Conservation (phyloP, 2,113 vertebrate species). For the Channa argus region DNA sequence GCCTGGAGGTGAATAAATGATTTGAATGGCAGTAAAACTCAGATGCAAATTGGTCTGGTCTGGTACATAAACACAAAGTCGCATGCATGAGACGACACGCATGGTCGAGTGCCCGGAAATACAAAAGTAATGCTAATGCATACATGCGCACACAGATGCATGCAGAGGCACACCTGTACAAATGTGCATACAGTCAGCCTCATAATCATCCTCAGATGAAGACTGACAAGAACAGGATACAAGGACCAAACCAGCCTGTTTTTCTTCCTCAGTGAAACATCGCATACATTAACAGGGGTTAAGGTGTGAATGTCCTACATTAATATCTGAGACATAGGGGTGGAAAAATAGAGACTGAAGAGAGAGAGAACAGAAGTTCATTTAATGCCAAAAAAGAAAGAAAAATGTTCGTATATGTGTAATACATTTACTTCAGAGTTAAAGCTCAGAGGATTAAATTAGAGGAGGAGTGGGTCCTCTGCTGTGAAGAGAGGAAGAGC, state of each 20-base stretch:
- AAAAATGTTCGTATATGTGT: neutral
- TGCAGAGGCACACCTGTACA: slow-evolving; percentile 22
- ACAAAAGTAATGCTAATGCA: slow-evolving; percentile 48
- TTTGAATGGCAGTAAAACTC: slow-evolving; percentile 66
- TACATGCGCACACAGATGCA: slow-evolving; percentile 17
- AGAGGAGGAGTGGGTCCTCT: slow-evolving; percentile 55
- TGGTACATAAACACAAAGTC: slow-evolving; percentile 46
- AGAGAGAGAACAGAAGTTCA: neutral
- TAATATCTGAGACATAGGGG: neutral
- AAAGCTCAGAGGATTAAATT: slow-evolving; percentile 81
- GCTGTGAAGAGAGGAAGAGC: slow-evolving; percentile 47
- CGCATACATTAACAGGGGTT: slow-evolving; percentile 1
- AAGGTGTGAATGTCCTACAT: slow-evolving; percentile 1
- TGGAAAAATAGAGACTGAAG: neutral
- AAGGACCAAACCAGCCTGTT: slow-evolving; percentile 32
- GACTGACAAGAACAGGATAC: slow-evolving; percentile 33
- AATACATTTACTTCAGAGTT: slow-evolving; percentile 27
- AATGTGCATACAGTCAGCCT: slow-evolving; percentile 14
- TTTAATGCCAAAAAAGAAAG: neutral
- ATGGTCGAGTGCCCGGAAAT: slow-evolving; percentile 45
- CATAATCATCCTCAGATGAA: slow-evolving; percentile 44
- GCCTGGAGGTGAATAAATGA: slow-evolving; percentile 61
- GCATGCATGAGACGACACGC: slow-evolving; percentile 50
- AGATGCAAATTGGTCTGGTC: slow-evolving; percentile 62
- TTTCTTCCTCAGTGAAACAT: slow-evolving; percentile 14